Evolutionary conservation across 2,113 vertebrate species (phyloP), one percentile per base, ranked within the genome.

Genomic region (Podarcis raffonei): DNA sequence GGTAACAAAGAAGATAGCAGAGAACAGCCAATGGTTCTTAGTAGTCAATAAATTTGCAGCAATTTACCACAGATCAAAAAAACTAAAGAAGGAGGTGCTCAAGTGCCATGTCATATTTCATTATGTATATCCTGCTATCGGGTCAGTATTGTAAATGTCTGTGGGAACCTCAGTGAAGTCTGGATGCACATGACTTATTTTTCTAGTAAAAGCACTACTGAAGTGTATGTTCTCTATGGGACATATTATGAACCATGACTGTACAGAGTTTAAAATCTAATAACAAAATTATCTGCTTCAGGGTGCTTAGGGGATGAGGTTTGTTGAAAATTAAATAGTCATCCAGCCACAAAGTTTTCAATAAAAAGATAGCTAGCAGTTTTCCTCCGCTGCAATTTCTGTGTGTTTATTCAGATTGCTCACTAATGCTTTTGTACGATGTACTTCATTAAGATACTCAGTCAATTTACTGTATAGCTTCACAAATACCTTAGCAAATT

Each of bases 1-100:
- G 98, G 98, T 99, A 94, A 98, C 88, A 1, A 2, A 65, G 23
- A 69, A 65, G 66, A 89, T 15, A 53, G 76, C 81, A 59, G 71
- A 87, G 68, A 82, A 86, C 11, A 71, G n/a, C 8, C 12, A 68
- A 83, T 35, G 0, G 27, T 76, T 59, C 13, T 59, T 48, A 69
- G 3, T 1, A 83, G 71, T 18, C 62, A 86, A 90, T 37, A 59
- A 78, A 79, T 86, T 4, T 0, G 0, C n/a, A 53, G 35, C 9
- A 32, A 16, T 59, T 75, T 59, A 0, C 32, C 53, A 65, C 42
- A 11, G 35, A 62, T 9, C 35, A 81, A 22, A 22, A 81, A 59
- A 76, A 42, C 23, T 86, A 59, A 53, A 8, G 13, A 53, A 53
- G 6, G 13, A 42, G 35, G 82, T 80, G 32, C 48, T 79, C 3